Evolutionary conservation across 2,888 invertebrate species (phyloP).

Genomic region (Bedellia somnulentella): DNA sequence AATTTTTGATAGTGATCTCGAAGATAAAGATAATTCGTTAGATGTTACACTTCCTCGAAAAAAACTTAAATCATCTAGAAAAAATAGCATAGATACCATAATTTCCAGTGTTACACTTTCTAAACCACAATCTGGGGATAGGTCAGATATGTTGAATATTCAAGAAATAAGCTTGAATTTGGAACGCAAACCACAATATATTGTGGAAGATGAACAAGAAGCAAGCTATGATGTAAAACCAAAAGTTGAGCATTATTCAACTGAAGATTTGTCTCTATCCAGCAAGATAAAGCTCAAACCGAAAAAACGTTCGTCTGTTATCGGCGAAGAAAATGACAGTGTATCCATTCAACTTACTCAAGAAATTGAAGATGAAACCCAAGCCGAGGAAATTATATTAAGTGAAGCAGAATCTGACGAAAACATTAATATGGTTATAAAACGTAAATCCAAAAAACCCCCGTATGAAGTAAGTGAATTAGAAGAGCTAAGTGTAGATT

Average conservation of each 20-base stretch:
- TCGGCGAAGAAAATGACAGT: conserved; percentile 70
- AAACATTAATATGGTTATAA: conserved; percentile 51
- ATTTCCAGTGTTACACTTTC: conserved; percentile 31
- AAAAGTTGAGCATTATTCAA: conserved; percentile 52
- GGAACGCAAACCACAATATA: conserved; percentile 67
- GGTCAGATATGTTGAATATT: conserved; percentile 50
- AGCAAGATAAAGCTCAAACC: conserved; percentile 71
- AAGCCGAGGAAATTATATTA: conserved; percentile 66
- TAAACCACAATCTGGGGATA: conserved; percentile 30
- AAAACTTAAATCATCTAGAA: conserved; percentile 36
- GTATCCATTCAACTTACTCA: conserved; percentile 66
- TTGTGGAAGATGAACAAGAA: conserved; percentile 69
- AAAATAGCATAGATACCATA: conserved; percentile 33
- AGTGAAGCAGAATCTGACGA: conserved; percentile 66
- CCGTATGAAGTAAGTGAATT: conserved; percentile 64
- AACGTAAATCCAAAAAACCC: conserved; percentile 51
- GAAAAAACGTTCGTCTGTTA: conserved; percentile 60
- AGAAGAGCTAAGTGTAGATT: conserved; percentile 61
- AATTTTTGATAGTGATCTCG: conserved; percentile 45
- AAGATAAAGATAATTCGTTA: conserved; percentile 34
- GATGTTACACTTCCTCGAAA: conserved; percentile 37
- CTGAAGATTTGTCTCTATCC: conserved; percentile 72
- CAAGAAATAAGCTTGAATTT: conserved; percentile 69
- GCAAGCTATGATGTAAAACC: conserved; percentile 44
- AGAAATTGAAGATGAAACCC: conserved; percentile 66